Base-by-base conservation (phyloP, 35 echinoderm and acorn worm genomes). In the Acanthaster planci region DNA sequence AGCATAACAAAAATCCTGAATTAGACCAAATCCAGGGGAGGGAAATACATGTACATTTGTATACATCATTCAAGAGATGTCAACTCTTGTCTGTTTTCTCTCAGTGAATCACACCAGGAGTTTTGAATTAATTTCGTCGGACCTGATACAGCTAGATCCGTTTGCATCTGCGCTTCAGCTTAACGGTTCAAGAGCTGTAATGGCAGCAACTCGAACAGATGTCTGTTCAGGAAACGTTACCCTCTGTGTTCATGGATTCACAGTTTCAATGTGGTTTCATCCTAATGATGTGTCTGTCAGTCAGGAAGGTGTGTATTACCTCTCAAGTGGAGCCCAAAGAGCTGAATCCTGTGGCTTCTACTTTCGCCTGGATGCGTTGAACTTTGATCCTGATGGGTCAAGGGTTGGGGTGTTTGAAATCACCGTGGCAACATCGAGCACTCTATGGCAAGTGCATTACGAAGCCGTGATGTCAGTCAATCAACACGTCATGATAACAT, bases 401-500 rank as follows among this genome's bases (percentile, higher is more conserved):
- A 7, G 5, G 77, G 21, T 38, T 23, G 81, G 52, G 15, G 7
- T n/a, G 7, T 83, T 83, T 18, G 27, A 54, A 26, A 40, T 90
- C 26, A 50, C 37, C 35, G 58, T 90, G 52, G 59, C 72, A 59
- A 37, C 67, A 5, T 35, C 52, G 38, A 52, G 78, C 21, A 44
- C 39, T 21, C 51, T 77, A 19, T 89, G 87, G 87, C 21, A 77
- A 0, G 27, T 52, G 51, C 18, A 36, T 9, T 89, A 83, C 58
- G 29, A 39, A 44, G 80, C 87, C 17, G 39, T 21, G 42, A 22
- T 89, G 22, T 53, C 54, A 6, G 26, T 18, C 19, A 40, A 67
- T 15, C 51, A 68, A 47, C 79, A 78, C 17, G 77, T 89, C 15
- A 79, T 58, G n/a, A 51, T 89, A 15, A 53, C 87, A 10, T 89